Evolutionary conservation across 2,888 invertebrate species (phyloP).

Genomic region (Trichogramma dendrolimi): DNA sequence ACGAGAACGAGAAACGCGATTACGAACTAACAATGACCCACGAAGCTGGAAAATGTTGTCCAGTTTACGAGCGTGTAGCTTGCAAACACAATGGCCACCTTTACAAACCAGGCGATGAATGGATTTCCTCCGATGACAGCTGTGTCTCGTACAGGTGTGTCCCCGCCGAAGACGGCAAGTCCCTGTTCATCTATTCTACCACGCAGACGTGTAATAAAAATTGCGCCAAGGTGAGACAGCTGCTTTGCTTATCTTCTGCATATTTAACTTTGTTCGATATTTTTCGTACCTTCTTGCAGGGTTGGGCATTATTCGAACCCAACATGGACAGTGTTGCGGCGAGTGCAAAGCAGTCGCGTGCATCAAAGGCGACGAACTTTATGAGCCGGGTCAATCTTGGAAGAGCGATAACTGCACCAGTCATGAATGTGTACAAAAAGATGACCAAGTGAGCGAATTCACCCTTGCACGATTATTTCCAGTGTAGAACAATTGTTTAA

Average conservation of each 20-base stretch:
- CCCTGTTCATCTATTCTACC: conserved; percentile 49
- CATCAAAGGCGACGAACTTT: conserved; percentile 54
- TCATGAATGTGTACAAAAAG: conserved; percentile 54
- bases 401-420: conserved; percentile 62
- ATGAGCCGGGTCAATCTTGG: conserved; percentile 60
- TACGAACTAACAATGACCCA: conserved; percentile 56
- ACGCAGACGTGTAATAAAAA: conserved; percentile 53
- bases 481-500: background rate
- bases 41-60: conserved; percentile 59
- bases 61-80: conserved; percentile 54
- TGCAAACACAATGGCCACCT: conserved; percentile 56
- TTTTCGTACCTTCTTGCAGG: conserved; percentile 36
- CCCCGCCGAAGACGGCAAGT: conserved; percentile 51
- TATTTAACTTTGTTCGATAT: background rate
- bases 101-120: conserved; percentile 54
- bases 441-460: conserved; percentile 29
- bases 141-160: conserved; percentile 58
- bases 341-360: conserved; percentile 61
- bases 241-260: background rate
- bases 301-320: conserved; percentile 47
- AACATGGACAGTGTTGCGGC: conserved; percentile 60
- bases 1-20: conserved; percentile 46
- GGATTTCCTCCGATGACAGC: conserved; percentile 55
- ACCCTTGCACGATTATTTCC: background rate
- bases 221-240: conserved; percentile 47